These are phyloP conservation scores for Cromileptes altivelis DNA, from an alignment of 2,113 vertebrate species.

Conservation along the genomic window DNA sequence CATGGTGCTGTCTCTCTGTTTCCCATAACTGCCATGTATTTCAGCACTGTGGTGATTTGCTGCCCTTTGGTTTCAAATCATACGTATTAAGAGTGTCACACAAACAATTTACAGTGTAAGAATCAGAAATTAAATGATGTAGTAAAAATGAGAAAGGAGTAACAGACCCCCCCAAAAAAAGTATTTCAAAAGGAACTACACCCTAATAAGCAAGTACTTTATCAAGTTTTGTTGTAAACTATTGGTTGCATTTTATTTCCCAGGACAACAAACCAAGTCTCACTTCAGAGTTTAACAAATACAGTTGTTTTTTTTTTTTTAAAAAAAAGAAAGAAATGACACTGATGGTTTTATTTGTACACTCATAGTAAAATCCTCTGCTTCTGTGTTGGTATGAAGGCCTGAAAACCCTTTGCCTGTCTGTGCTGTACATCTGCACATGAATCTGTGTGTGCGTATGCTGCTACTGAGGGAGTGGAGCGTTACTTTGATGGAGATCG, in stretches of 20 bases:
- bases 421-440: slow-evolving; percentile 39
- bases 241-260: slow-evolving; percentile 71
- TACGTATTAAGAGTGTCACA: slow-evolving; percentile 70
- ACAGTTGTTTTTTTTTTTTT: slow-evolving; percentile 21
- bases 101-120: slow-evolving; percentile 79
- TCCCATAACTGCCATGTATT: slow-evolving; percentile 63
- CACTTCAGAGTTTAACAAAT: slow-evolving; percentile 60
- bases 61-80: slow-evolving; percentile 50
- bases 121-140: slow-evolving; percentile 72
- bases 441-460: slow-evolving; percentile 31
- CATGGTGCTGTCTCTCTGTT: neutral
- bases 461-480: slow-evolving; percentile 58
- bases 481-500: slow-evolving; percentile 44
- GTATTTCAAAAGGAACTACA: slow-evolving; percentile 64
- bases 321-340: slow-evolving; percentile 21
- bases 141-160: slow-evolving; percentile 72
- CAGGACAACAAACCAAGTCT: slow-evolving; percentile 62
- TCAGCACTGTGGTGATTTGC: slow-evolving; percentile 64
- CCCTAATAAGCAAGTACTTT: slow-evolving; percentile 73
- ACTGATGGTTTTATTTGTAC: slow-evolving; percentile 55
- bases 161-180: slow-evolving; percentile 51
- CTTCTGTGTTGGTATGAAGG: slow-evolving; percentile 42
- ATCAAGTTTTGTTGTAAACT: slow-evolving; percentile 77
- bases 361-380: slow-evolving; percentile 30
- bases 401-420: slow-evolving; percentile 40